phyloP scores from a whole-genome alignment of 2,797 vertebrate genomes.

The Carduelis carduelis region DNA sequence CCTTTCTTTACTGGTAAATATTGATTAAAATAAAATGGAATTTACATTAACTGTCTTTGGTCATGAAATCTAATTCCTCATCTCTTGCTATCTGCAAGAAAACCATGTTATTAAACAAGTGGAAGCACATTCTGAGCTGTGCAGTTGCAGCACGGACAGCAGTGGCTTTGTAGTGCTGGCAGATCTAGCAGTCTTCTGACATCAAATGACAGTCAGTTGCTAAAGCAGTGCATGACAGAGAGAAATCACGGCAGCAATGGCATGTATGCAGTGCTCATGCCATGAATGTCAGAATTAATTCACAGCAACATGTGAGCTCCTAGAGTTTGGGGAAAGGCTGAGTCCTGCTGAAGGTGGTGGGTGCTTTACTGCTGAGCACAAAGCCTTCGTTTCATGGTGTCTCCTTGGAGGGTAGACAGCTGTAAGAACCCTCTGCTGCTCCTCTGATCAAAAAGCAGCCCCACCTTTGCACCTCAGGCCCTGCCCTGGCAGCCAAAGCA shows the following conservation, averaged over 20 bases:
- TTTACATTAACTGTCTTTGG: background rate
- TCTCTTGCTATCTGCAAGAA: background rate
- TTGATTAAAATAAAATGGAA: background rate
- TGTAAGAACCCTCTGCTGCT: rapidly evolving
- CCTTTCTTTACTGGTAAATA: background rate
- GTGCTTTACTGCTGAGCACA: too few relatives aligned
- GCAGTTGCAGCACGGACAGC: rapidly evolving
- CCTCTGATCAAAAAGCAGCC: background rate
- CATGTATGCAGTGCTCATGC: rapidly evolving
- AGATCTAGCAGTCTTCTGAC: too few relatives aligned
- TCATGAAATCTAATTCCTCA: background rate
- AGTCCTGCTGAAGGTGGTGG: rapidly evolving
- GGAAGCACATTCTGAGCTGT: background rate
- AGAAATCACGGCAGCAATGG: rapidly evolving
- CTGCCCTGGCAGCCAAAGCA: background rate
- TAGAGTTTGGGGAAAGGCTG: background rate
- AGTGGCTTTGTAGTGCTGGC: background rate
- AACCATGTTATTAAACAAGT: background rate
- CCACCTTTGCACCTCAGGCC: too few relatives aligned
- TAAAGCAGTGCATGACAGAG: rapidly evolving
- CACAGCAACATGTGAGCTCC: rapidly evolving
- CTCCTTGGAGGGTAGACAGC: background rate
- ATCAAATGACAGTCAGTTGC: background rate
- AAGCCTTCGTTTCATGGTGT: rapidly evolving
- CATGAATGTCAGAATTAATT: too few relatives aligned